Conservation (phyloP, 2,797 vertebrate genomes). For the Falco columbarius region DNA sequence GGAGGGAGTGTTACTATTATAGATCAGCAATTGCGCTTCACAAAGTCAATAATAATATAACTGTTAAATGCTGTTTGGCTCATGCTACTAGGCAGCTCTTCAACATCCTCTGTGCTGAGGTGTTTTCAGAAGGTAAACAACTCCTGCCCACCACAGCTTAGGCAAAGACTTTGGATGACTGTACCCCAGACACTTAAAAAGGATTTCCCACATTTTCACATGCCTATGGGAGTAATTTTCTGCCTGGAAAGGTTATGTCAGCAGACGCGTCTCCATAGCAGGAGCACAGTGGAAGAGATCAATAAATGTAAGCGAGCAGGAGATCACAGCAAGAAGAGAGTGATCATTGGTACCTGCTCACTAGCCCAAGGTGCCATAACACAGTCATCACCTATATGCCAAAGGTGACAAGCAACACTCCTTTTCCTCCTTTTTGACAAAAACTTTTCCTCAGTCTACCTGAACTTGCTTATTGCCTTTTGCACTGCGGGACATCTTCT, state of each 20-base stretch:
- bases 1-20: background rate
- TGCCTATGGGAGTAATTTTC: background rate
- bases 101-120: no score
- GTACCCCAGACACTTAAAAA: background rate
- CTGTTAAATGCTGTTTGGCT: background rate
- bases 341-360: background rate
- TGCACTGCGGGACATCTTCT: background rate
- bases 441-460: background rate
- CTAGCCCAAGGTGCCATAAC: background rate
- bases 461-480: background rate
- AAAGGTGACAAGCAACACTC: background rate
- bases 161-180: background rate
- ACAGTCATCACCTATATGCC: background rate
- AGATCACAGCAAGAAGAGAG: background rate
- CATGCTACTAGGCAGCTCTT: background rate
- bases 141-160: background rate
- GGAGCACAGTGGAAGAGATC: background rate
- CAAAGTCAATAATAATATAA: background rate
- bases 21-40: background rate
- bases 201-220: background rate
- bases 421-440: background rate
- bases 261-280: background rate
- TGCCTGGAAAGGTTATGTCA: background rate
- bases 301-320: background rate
- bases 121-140: background rate